Conservation (phyloP, 2,113 vertebrate species). For the Datnioides undecimradiatus region DNA sequence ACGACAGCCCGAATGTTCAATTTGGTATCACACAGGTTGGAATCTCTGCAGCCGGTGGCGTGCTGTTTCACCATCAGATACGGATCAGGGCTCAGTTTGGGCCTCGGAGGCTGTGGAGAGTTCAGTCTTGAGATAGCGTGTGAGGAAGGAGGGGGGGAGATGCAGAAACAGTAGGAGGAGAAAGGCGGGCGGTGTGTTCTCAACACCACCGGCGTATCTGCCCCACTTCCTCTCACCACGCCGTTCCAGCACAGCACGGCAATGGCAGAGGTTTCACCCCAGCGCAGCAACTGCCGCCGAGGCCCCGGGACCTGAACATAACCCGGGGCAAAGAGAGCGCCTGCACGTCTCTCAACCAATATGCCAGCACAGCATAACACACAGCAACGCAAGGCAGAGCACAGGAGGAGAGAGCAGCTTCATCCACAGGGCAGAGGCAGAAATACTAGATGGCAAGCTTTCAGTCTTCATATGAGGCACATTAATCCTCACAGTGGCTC, state of each 20-base stretch:
- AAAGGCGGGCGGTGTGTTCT: slow-evolving; percentile 25
- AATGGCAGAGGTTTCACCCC: slow-evolving; percentile 42
- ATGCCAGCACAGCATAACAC: slow-evolving; percentile 39
- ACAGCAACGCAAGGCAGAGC: slow-evolving; percentile 20
- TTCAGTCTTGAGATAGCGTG: slow-evolving; percentile 48
- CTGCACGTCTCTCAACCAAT: slow-evolving; percentile 12
- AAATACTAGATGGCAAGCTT: slow-evolving; percentile 46
- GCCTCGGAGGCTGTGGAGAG: slow-evolving; percentile 60
- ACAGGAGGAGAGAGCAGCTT: slow-evolving; percentile 12
- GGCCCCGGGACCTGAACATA: slow-evolving; percentile 34
- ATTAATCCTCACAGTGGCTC: slow-evolving; percentile 73
- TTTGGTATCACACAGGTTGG: slow-evolving; percentile 56
- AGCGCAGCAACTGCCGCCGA: slow-evolving; percentile 19
- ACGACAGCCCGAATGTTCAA: slow-evolving; percentile 54
- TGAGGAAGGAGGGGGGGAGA: background rate
- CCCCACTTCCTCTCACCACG: slow-evolving; percentile 43
- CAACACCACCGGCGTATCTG: slow-evolving; percentile 26
- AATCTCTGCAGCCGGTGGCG: slow-evolving; percentile 38
- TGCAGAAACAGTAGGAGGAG: slow-evolving; percentile 35
- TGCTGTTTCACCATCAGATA: slow-evolving; percentile 69
- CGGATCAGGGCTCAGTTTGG: slow-evolving; percentile 60
- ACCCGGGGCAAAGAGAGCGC: slow-evolving; percentile 37
- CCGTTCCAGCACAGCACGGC: background rate
- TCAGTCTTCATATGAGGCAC: slow-evolving; percentile 67
- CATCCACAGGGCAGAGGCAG: slow-evolving; percentile 46